Conservation (phyloP, 2,797 vertebrate genomes). For the Mastacembelus armatus region DNA sequence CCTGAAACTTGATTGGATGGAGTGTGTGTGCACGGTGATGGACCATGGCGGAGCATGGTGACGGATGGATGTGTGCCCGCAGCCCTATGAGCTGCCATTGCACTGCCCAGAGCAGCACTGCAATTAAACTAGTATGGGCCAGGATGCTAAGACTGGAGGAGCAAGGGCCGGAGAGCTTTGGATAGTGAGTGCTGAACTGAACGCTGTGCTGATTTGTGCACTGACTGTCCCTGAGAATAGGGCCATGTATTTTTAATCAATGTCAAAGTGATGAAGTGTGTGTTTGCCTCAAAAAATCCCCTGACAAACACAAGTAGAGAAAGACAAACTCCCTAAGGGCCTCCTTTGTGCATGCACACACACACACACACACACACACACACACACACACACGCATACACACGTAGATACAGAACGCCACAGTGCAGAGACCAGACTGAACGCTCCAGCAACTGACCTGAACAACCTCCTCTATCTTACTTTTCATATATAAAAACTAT, state of each 20-base stretch:
- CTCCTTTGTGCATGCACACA: constrained; percentile 30
- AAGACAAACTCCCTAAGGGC: constrained; percentile 71
- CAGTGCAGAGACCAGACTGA: constrained; percentile 28
- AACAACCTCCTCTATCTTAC: constrained; percentile 23
- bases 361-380: background rate
- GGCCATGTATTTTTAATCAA: constrained; percentile 84
- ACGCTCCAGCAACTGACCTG: constrained; percentile 41
- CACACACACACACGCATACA: constrained; percentile 4
- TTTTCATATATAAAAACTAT: constrained; percentile 14
- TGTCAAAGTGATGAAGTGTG: constrained; percentile 82
- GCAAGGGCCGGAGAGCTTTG: constrained; percentile 50
- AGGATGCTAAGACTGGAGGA: constrained; percentile 50
- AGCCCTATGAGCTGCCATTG: constrained; percentile 61
- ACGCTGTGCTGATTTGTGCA: constrained; percentile 78
- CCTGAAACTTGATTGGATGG: constrained; percentile 45
- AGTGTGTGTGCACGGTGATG: background rate
- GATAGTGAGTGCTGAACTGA: constrained; percentile 54
- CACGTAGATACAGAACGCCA: constrained; percentile 11
- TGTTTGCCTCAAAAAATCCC: constrained; percentile 77
- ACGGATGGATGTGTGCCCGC: constrained; percentile 68
- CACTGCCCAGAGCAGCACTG: constrained; percentile 71
- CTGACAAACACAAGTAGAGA: constrained; percentile 80
- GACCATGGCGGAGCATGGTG: constrained; percentile 44
- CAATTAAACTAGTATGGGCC: constrained; percentile 69
- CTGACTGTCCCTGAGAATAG: constrained; percentile 77